Base-by-base conservation (phyloP, 1,140 invertebrate genomes). In the Atta texana region DNA sequence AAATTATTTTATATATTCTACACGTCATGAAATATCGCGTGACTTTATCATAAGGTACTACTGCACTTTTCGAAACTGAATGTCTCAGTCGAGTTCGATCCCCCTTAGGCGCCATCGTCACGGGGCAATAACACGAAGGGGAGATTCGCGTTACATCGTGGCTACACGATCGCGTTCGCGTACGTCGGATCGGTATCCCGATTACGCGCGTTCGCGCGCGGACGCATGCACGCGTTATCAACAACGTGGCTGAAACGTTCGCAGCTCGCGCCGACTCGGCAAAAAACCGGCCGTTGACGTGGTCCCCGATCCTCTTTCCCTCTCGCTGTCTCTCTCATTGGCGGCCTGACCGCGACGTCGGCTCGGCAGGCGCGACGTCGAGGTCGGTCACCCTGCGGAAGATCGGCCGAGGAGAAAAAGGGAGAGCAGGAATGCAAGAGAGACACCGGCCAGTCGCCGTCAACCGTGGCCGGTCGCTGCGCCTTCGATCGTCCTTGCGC, bases 381-480 rank as follows among this genome's bases (percentile, higher is more conserved):
- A 31, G 31, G 31, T 31, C 31, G 31, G 31, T 31, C 31, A 31
- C 31, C 31, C 31, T 31, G 91, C 77, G 76, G 85, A 89, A 81
- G 85, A 88, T 87, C 87, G 72, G 16, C 66, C 84, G 87, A 51
- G 61, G 76, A 69, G 68, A 85, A 90, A 88, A 86, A 77, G 28
- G 85, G 77, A 63, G 69, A 81, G 55, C 57, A 78, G 84, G 74
- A 88, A 87, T 81, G 80, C 80, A 90, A 82, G 90, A 84, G 88
- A 88, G 90, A 90, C 84, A 82, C 80, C 88, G 90, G 81, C 85
- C 90, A 84, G 81, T 68, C 87, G 77, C 34, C 57, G 63, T 6
- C 39, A 88, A 2, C 28, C 28, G 28, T 31, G 28, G 49, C 49
- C 86, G 86, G 64, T 87, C 89, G 69, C 85, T 61, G 82, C 69